Evolutionary conservation across 2,888 invertebrate species (phyloP).

Genomic region (Xanthia icteritia): DNA sequence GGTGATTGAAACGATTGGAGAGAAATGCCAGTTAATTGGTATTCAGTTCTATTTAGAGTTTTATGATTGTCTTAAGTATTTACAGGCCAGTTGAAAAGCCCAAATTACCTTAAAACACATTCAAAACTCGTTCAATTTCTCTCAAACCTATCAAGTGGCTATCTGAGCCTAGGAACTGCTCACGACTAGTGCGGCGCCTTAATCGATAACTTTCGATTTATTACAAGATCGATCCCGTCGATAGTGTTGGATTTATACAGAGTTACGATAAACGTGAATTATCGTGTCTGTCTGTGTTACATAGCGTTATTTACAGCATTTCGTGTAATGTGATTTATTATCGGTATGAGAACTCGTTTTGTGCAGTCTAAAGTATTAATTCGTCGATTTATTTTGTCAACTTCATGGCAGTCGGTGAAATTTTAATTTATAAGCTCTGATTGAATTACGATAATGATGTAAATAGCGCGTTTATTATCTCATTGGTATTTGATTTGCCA

Average conservation of each 20-base stretch:
- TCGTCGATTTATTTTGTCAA: constrained; percentile 48
- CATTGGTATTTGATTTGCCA: constrained; percentile 17
- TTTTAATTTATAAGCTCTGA: constrained; percentile 38
- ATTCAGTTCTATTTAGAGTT: neutral
- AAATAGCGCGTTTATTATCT: constrained; percentile 24
- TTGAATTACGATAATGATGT: constrained; percentile 47
- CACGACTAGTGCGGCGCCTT: constrained; percentile 67
- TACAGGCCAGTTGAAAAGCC: neutral
- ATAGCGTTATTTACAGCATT: constrained; percentile 59
- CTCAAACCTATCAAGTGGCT: constrained; percentile 46
- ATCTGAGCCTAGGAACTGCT: constrained; percentile 50
- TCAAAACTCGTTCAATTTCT: constrained; percentile 55
- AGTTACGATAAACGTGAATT: constrained; percentile 67
- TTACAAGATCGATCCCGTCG: constrained; percentile 65
- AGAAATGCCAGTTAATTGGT: neutral
- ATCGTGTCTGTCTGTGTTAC: constrained; percentile 60
- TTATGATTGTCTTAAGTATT: neutral
- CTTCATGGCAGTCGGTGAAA: constrained; percentile 48
- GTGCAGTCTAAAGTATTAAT: constrained; percentile 48
- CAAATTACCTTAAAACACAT: constrained; percentile 27
- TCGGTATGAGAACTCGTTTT: constrained; percentile 40
- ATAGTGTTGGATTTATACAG: constrained; percentile 63
- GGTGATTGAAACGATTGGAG: neutral
- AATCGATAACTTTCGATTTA: constrained; percentile 71
- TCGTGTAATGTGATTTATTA: constrained; percentile 61